These are phyloP conservation scores for Syngnathus scovelli DNA, from an alignment of 2,113 vertebrate species.

Conservation along the genomic window DNA sequence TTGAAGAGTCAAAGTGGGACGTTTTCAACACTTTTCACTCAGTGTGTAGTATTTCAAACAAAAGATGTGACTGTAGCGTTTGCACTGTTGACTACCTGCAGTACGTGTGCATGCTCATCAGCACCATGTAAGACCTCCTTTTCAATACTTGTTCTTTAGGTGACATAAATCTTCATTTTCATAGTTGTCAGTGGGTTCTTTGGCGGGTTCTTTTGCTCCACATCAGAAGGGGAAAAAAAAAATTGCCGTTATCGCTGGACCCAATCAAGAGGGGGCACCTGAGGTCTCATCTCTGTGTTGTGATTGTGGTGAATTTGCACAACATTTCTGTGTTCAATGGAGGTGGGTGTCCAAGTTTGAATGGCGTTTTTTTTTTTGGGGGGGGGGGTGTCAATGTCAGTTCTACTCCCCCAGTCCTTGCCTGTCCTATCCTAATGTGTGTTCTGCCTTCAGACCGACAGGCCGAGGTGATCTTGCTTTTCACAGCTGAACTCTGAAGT, in stretches of 20 bases:
- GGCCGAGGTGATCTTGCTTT: conserved; percentile 58
- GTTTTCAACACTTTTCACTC: conserved; percentile 55
- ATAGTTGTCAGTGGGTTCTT: conserved; percentile 55
- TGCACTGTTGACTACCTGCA: conserved; percentile 68
- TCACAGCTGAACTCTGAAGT: conserved; percentile 71
- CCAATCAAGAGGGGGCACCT: conserved; percentile 2
- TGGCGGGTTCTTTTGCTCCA: conserved; percentile 36
- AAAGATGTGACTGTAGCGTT: conserved; percentile 65
- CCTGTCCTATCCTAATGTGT: conserved; percentile 53
- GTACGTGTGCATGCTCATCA: conserved; percentile 70
- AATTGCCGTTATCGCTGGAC: background rate
- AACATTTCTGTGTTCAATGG: conserved; percentile 60
- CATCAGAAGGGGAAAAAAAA: no score
- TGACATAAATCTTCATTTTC: conserved; percentile 59
- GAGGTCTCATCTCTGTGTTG: conserved; percentile 59
- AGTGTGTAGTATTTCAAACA: conserved; percentile 39
- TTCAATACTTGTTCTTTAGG: conserved; percentile 69
- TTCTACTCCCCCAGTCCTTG: conserved; percentile 44
- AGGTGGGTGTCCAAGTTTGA: background rate
- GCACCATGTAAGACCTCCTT: conserved; percentile 65
- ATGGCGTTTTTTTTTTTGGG: background rate
- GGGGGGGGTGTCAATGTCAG: conserved; percentile 20
- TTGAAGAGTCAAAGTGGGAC: conserved; percentile 14
- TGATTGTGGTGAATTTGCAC: conserved; percentile 67
- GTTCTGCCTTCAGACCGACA: conserved; percentile 63